Evolutionary conservation across 1,140 invertebrate genomes (phyloP).

Genomic region (Calliphora vicina): DNA sequence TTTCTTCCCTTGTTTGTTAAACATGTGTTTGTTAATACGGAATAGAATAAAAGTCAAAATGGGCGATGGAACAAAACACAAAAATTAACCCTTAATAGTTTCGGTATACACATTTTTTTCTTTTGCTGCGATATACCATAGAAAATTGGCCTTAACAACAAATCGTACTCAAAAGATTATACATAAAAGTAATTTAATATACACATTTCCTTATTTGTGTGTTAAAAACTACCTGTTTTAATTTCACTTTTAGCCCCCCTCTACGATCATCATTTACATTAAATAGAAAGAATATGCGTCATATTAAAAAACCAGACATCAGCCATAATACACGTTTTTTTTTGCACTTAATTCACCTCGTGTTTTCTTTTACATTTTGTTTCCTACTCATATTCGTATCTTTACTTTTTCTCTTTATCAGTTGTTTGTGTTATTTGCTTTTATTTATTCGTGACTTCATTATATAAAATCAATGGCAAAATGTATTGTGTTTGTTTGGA

Average conservation of each 20-base stretch:
- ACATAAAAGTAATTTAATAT: background rate
- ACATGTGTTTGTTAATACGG: background rate
- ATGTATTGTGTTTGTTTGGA: no score
- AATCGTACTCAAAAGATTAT: no score
- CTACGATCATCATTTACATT: background rate
- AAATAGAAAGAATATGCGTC: background rate
- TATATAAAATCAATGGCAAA: background rate
- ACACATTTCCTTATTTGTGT: background rate
- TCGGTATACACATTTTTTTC: background rate
- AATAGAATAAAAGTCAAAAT: background rate
- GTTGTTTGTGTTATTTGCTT: background rate
- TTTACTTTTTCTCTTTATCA: background rate
- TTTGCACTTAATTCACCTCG: background rate
- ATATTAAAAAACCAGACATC: background rate
- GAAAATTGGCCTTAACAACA: no score
- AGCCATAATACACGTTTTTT: background rate
- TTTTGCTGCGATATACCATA: no score
- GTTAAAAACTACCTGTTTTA: background rate
- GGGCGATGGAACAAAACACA: background rate
- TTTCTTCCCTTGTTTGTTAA: background rate
- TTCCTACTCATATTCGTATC: no score
- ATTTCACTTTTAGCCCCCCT: background rate
- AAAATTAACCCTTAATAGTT: background rate
- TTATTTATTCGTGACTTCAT: background rate
- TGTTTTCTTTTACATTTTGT: background rate